Conservation (phyloP, 2,797 vertebrate species). For the Cichlasoma orientale region DNA sequence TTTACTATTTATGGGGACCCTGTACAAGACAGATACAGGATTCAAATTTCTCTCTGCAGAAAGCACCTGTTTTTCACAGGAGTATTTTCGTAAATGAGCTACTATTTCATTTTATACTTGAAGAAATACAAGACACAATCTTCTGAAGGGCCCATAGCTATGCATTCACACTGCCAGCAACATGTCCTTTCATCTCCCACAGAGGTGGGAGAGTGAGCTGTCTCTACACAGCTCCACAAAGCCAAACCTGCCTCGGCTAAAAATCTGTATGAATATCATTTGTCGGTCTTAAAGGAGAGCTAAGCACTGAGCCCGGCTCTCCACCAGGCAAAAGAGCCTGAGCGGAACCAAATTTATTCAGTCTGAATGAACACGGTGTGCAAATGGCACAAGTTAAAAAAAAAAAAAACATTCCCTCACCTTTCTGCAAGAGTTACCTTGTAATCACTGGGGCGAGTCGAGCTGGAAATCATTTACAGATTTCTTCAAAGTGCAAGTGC, state of each 20-base stretch:
- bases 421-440: conserved; percentile 20
- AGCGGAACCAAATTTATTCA: conserved; percentile 21
- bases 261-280: conserved; percentile 23
- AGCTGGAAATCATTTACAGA: conserved; percentile 22
- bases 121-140: background rate
- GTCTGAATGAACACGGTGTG: conserved; percentile 15
- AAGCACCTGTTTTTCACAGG: background rate
- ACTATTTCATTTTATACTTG: background rate
- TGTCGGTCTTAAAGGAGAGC: conserved; percentile 1
- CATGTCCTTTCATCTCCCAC: conserved; percentile 14
- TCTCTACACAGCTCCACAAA: conserved; percentile 10
- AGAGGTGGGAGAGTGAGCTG: conserved; percentile 14
- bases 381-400: conserved; percentile 8
- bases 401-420: conserved; percentile 7
- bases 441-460: conserved; percentile 11
- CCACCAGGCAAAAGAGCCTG: background rate
- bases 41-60: background rate
- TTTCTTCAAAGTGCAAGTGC: conserved; percentile 14
- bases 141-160: background rate
- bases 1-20: background rate
- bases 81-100: background rate
- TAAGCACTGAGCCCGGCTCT: conserved; percentile 1
- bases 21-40: background rate
- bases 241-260: background rate
- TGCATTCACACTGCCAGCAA: conserved; percentile 2